Evolutionary conservation across 2,888 invertebrate genomes (phyloP).

Genomic region (Diloba caeruleocephala): DNA sequence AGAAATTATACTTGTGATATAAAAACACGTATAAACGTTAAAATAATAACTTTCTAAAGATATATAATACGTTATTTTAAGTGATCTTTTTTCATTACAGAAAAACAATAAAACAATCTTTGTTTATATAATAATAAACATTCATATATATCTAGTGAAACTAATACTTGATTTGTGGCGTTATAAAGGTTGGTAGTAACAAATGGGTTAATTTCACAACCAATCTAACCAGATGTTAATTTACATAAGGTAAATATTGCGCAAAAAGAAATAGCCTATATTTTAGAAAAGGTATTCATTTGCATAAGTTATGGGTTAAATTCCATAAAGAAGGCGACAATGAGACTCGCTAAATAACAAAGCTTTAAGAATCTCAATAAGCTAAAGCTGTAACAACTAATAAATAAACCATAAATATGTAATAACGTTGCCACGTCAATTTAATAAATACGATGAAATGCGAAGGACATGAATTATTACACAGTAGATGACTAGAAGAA

Average conservation of each 20-base stretch:
- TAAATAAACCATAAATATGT: slow-evolving; percentile 65
- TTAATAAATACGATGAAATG: slow-evolving; percentile 53
- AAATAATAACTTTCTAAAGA: no score
- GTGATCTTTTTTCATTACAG: no score
- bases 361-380: slow-evolving; percentile 25
- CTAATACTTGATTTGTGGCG: no score
- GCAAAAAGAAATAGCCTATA: background rate
- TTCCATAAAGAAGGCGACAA: slow-evolving; percentile 6
- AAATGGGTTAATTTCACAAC: background rate
- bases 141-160: no score
- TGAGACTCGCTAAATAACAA: slow-evolving; percentile 25
- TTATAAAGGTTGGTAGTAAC: background rate
- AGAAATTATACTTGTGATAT: no score
- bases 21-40: no score
- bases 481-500: slow-evolving; percentile 59
- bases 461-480: slow-evolving; percentile 67
- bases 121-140: no score
- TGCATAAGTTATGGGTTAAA: slow-evolving; percentile 9
- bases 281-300: background rate
- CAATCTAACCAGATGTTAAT: background rate
- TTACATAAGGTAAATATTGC: slow-evolving; percentile 2
- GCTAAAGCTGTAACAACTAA: slow-evolving; percentile 26
- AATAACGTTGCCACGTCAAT: slow-evolving; percentile 48
- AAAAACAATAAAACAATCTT: no score
- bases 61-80: no score